Evolutionary conservation across 2,888 invertebrate genomes (phyloP), one percentile per base, ranked within the genome.

Genomic region (Pristionchus arcanus): DNA sequence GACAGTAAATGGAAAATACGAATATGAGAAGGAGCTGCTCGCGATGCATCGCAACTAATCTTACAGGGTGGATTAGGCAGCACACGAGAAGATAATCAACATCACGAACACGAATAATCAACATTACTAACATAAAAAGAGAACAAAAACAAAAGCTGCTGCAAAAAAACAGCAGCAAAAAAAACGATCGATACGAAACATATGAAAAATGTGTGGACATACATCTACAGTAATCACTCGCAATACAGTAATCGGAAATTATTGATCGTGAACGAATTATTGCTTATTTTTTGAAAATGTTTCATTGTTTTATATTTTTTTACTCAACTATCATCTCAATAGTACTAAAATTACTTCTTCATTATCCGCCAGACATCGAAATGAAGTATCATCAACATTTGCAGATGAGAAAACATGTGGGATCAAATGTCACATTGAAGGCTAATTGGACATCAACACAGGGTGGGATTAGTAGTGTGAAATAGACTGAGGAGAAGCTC

Each of bases 391-490:
- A 49, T 42, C 37, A 31, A 77, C 77, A 77, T 42, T 77, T 77
- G 42, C 77, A 31, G n/a, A 81, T 31, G 34, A 85, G 84, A 85
- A 85, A 59, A 85, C 59, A 59, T 25, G 63, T 13, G 16, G 84
- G 84, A 85, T 85, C 59, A 85, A 85, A 59, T 85, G 59, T 34
- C 84, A 85, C n/a, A 59, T 25, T 2, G 59, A 31, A 19, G 34
- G 84, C 55, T 85, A 85, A 85, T 85, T 85, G 59, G 84, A 59
- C 37, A 55, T 85, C n/a, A 34, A 53, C n/a, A 83, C 53, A 42
- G 53, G 28, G 59, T 13, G 63, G 84, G 81, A 55, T 85, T 85
- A 85, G 59, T 85, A 59, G 84, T 85, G 81, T 81, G 81, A 81
- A 85, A 49, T 59, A 25, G n/a, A 59, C 9, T 21, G 59, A 59